Evolutionary conservation across 1,140 invertebrate genomes (phyloP).

Genomic region (Drosophila ficusphila): DNA sequence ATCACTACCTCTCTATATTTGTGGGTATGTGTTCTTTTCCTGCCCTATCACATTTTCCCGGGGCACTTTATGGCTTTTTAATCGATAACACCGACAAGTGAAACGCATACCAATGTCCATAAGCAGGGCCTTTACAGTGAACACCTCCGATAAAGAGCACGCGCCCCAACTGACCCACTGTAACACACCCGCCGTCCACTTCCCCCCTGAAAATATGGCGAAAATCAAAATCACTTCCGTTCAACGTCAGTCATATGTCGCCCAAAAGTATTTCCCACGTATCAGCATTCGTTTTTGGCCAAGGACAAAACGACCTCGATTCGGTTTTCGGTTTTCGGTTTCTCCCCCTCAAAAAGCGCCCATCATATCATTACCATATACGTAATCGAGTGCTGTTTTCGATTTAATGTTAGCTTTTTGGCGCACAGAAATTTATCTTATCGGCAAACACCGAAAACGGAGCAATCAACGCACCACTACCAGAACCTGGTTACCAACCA

Average conservation of each 20-base stretch:
- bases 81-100: conserved; percentile 61
- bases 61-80: conserved; percentile 64
- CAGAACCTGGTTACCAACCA: conserved; percentile 3
- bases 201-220: neutral
- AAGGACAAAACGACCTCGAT: conserved; percentile 17
- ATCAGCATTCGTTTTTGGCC: conserved; percentile 20
- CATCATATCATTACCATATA: conserved; percentile 69
- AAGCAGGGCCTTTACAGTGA: conserved; percentile 37
- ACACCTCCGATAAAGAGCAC: conserved; percentile 58
- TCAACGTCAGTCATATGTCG: conserved; percentile 50
- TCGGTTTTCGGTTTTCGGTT: neutral
- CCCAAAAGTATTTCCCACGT: neutral
- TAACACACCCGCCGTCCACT: neutral
- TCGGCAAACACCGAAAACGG: conserved; percentile 54
- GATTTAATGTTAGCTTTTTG: conserved; percentile 60
- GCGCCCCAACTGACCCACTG: conserved; percentile 18
- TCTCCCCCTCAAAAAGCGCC: neutral
- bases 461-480: conserved; percentile 50
- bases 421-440: conserved; percentile 68
- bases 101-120: conserved; percentile 39
- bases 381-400: conserved; percentile 70
- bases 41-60: conserved; percentile 35
- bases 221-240: conserved; percentile 57
- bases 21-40: conserved; percentile 17
- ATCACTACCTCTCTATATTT: conserved; percentile 41